A percentile compares a stretch with the other conserved stretches of the same genome.
phyloP scores from a whole-genome alignment of 2,113 vertebrate species.

The Kobus ellipsiprymnus region DNA sequence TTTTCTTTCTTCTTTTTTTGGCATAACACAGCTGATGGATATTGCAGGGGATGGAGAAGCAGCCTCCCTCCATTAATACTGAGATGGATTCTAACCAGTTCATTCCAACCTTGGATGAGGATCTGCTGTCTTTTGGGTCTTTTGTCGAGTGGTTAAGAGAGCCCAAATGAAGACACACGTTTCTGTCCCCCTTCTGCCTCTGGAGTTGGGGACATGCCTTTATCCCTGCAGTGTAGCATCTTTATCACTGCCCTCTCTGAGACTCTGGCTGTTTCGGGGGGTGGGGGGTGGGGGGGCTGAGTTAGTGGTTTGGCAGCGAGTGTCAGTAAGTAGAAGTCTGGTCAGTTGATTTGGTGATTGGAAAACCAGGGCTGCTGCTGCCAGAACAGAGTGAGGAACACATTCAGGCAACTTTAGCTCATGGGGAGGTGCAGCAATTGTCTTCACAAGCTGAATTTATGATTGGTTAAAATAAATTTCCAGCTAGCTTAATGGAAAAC shows the following conservation, averaged over 20 bases:
- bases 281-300: not conserved
- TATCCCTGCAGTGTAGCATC: not conserved
- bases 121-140: not conserved
- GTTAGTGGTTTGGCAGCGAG: constrained; percentile 50
- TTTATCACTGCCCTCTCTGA: not conserved
- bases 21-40: constrained; percentile 17
- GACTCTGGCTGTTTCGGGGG: constrained; percentile 1
- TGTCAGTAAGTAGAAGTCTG: not conserved
- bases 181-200: not conserved
- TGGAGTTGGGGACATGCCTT: not conserved
- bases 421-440: not conserved
- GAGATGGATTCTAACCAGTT: constrained; percentile 3
- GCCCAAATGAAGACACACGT: not conserved
- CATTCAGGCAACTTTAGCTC: not conserved
- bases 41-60: constrained; percentile 2
- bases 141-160: not conserved
- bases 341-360: constrained; percentile 43
- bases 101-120: not conserved
- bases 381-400: not conserved
- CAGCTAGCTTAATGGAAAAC: not conserved
- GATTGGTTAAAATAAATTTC: not conserved
- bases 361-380: constrained; percentile 18
- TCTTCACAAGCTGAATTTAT: not conserved
- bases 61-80: not conserved
- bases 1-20: not conserved